A percentile compares a stretch with the other conserved stretches of the same genome.
Conservation (phyloP, 2,797 vertebrate genomes). For the Mormyrus hasselquistii region DNA sequence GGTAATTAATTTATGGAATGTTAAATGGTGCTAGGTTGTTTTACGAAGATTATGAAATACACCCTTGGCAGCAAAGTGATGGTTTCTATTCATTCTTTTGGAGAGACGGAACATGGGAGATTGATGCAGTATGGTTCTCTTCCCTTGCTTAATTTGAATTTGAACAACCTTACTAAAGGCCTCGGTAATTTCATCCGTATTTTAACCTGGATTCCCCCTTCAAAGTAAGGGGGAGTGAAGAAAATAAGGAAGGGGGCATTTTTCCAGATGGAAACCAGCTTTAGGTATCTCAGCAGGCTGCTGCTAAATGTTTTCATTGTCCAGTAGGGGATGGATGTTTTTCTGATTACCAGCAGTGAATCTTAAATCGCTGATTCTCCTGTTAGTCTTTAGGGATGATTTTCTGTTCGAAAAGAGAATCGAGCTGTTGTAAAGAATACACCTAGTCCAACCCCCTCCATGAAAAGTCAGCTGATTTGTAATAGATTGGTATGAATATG, state of each 20-base stretch:
- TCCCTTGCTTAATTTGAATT: constrained; percentile 12
- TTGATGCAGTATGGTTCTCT: background rate
- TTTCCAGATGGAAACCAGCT: background rate
- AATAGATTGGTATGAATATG: background rate
- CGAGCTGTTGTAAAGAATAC: background rate
- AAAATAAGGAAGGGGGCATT: background rate
- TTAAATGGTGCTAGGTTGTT: background rate
- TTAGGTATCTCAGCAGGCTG: background rate
- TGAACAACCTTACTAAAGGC: constrained; percentile 7
- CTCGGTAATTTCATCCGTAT: background rate
- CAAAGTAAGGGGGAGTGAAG: background rate
- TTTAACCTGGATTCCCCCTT: constrained; percentile 5
- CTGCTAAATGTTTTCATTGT: background rate
- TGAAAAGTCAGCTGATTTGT: background rate
- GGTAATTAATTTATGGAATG: background rate
- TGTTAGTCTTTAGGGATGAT: background rate
- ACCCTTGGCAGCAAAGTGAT: background rate
- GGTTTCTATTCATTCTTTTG: background rate
- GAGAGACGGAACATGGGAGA: background rate
- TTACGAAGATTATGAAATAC: background rate
- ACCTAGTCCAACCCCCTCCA: background rate
- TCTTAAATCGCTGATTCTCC: background rate
- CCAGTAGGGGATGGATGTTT: background rate
- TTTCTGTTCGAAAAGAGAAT: background rate
- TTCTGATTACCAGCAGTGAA: background rate